These are phyloP conservation scores for Mobula birostris DNA, from an alignment of 2,113 vertebrate genomes.

Conservation along the genomic window DNA sequence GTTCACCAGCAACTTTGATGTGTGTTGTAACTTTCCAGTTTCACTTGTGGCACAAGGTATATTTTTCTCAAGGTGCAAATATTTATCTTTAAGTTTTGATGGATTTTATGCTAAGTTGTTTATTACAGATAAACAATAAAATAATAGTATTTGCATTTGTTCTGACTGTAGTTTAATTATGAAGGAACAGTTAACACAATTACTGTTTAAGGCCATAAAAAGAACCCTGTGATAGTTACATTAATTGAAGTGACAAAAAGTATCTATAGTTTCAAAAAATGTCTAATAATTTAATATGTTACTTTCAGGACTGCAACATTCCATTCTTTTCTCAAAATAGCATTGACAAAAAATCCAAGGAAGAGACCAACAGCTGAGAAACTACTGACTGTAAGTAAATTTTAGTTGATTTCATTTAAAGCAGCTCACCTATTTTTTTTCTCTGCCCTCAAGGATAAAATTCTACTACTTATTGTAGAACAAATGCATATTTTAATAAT, in stretches of 20 bases:
- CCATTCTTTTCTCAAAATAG: constrained; percentile 93
- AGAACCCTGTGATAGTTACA: neutral
- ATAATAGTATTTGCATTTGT: neutral
- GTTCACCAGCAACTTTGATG: too few species aligned
- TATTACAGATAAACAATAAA: neutral
- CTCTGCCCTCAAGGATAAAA: neutral
- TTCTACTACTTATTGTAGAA: neutral
- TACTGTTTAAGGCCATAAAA: neutral
- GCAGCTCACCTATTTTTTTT: neutral
- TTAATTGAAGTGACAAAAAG: constrained; percentile 36
- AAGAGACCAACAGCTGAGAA: constrained; percentile 95
- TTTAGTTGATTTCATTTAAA: neutral
- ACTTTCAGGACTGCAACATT: constrained; percentile 72
- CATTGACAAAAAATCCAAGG: constrained; percentile 93
- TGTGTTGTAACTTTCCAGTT: neutral
- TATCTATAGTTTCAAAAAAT: constrained; percentile 39
- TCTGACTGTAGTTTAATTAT: neutral
- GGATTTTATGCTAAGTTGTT: neutral
- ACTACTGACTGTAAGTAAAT: constrained; percentile 74
- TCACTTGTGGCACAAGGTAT: neutral
- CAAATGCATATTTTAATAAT: neutral
- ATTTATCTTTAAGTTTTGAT: neutral
- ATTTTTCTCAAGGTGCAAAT: neutral
- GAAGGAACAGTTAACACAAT: neutral
- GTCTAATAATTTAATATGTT: constrained; percentile 29